Evolutionary conservation across 2,113 vertebrate genomes (phyloP).

Genomic region (Eclectus roratus): DNA sequence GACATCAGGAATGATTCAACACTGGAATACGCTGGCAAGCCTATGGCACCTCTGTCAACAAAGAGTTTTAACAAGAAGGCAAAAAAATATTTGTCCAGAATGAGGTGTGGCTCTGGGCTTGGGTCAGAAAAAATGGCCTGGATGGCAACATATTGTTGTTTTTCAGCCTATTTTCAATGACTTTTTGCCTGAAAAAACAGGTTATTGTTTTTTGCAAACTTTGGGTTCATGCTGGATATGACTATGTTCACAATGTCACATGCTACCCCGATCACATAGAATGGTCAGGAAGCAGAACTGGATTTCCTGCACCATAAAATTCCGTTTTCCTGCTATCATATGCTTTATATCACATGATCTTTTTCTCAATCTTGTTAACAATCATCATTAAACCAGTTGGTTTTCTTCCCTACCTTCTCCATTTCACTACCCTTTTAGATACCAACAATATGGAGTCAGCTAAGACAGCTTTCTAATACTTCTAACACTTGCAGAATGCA

Average conservation of each 20-base stretch:
- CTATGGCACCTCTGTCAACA: not conserved
- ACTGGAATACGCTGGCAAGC: not conserved
- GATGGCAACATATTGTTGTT: not conserved
- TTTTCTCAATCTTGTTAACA: not conserved
- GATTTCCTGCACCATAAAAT: not conserved
- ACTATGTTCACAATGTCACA: not conserved
- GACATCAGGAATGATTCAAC: not conserved
- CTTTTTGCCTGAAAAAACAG: not conserved
- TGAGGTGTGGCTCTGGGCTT: accelerated
- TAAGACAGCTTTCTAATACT: not conserved
- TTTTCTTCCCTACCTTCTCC: not conserved
- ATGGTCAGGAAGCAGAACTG: not conserved
- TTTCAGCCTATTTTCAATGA: not conserved
- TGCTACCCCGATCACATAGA: not conserved
- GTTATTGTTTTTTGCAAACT: not conserved
- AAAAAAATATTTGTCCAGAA: not conserved
- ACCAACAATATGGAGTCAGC: not conserved
- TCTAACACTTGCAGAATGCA: not conserved
- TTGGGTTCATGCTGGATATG: not conserved
- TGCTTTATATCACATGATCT: not conserved
- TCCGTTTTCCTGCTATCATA: not conserved
- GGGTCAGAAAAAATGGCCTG: not conserved
- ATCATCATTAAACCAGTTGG: not conserved
- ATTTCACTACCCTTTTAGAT: not conserved
- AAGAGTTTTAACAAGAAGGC: not conserved